A percentile compares a stretch with the other conserved stretches of the same genome.
Evolutionary conservation across 2,888 invertebrate genomes (phyloP).

Genomic region (Drosophila putrida): DNA sequence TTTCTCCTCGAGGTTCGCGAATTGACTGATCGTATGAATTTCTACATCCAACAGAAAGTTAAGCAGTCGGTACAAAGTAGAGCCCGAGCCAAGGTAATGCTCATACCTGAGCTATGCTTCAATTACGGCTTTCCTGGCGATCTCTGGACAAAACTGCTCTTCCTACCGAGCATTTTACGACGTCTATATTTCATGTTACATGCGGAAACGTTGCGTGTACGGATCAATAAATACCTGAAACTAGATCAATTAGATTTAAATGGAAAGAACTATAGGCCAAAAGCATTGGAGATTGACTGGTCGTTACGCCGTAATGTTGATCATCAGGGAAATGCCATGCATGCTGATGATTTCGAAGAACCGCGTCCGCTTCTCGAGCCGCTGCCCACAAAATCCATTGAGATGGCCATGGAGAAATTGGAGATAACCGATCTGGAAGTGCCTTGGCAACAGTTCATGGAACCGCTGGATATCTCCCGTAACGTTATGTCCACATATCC

Average conservation of each 20-base stretch:
- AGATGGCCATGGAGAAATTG: conserved; percentile 37
- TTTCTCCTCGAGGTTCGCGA: conserved; percentile 92
- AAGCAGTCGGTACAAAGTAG: conserved; percentile 81
- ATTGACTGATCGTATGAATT: conserved; percentile 83
- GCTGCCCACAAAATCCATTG: conserved; percentile 62
- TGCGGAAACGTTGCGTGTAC: conserved; percentile 84
- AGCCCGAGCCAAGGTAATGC: conserved; percentile 87
- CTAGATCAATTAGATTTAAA: conserved; percentile 52
- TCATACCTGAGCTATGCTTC: conserved; percentile 95
- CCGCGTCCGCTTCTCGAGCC: conserved; percentile 72
- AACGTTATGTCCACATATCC: conserved; percentile 87
- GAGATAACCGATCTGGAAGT: conserved; percentile 53
- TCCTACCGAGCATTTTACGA: conserved; percentile 94
- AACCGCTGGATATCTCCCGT: conserved; percentile 90
- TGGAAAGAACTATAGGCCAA: conserved; percentile 68
- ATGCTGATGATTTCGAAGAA: conserved; percentile 58
- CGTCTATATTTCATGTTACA: conserved; percentile 86
- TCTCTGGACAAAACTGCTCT: conserved; percentile 94
- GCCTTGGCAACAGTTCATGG: conserved; percentile 85
- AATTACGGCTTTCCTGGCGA: conserved; percentile 90
- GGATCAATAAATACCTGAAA: conserved; percentile 80
- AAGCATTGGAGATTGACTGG: conserved; percentile 77
- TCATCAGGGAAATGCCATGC: conserved; percentile 67
- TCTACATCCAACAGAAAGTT: conserved; percentile 77
- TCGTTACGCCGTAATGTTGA: conserved; percentile 77